Evolutionary conservation across 2,113 vertebrate species (phyloP).

Genomic region (Larimichthys polyactis): DNA sequence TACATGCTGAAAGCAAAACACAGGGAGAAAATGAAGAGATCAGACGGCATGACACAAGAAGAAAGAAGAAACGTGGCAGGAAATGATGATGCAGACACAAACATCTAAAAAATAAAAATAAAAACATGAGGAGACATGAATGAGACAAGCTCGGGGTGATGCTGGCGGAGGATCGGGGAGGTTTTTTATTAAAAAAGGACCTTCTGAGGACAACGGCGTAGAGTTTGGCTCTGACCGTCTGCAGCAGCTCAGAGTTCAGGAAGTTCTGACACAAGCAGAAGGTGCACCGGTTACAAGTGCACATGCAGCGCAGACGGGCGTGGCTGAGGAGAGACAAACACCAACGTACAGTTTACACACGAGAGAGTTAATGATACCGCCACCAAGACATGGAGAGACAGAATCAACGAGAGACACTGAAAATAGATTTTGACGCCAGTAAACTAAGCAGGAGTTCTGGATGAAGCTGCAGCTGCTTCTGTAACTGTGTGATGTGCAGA

Average conservation of each 20-base stretch:
- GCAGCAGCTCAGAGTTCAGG: conserved; percentile 99
- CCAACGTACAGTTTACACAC: conserved; percentile 60
- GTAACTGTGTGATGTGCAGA: conserved; percentile 3
- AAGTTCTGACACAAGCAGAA: conserved; percentile 99
- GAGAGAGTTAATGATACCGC: conserved; percentile 17
- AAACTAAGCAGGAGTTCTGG: neutral
- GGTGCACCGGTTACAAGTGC: conserved; percentile 98
- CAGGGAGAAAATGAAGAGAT: neutral
- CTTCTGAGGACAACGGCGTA: conserved; percentile 97
- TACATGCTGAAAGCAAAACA: neutral
- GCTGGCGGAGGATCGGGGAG: neutral
- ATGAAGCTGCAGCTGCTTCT: neutral
- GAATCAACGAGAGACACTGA: neutral
- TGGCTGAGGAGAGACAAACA: conserved; percentile 95
- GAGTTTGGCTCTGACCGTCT: conserved; percentile 99
- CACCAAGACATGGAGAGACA: neutral
- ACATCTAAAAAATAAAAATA: neutral
- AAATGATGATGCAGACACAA: neutral
- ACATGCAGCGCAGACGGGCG: conserved; percentile 98
- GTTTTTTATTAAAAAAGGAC: conserved; percentile 79
- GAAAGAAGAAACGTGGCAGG: neutral
- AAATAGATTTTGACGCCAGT: too few relatives aligned
- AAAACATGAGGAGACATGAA: neutral
- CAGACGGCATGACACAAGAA: neutral
- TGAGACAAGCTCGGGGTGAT: neutral